A percentile compares a stretch with the other conserved stretches of the same genome.
Evolutionary conservation across 1,140 invertebrate species (phyloP).

Genomic region (Eumaeus atala): DNA sequence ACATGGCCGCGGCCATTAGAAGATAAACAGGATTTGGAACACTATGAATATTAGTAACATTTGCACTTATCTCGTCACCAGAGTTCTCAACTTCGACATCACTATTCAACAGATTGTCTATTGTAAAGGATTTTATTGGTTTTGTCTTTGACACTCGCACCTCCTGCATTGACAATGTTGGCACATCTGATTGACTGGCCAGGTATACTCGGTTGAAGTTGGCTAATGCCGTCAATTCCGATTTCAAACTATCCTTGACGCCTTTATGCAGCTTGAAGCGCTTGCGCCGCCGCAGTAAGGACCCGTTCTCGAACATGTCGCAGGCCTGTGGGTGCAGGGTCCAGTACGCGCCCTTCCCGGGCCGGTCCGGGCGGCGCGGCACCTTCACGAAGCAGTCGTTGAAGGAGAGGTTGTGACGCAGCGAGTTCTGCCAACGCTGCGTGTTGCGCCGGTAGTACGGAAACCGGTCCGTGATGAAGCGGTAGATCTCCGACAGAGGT

Average conservation of each 20-base stretch:
- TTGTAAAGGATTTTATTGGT: constrained; percentile 33
- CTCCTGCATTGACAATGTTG: not conserved
- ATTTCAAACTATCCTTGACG: constrained; percentile 75
- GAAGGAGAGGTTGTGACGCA: constrained; percentile 90
- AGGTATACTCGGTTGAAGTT: constrained; percentile 81
- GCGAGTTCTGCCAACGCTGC: constrained; percentile 90
- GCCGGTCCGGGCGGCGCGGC: constrained; percentile 86
- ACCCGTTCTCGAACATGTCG: constrained; percentile 95
- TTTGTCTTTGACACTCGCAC: constrained; percentile 1
- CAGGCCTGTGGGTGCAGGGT: constrained; percentile 87
- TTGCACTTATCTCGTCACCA: constrained; percentile 15
- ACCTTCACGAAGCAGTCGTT: constrained; percentile 96
- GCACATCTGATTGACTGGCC: constrained; percentile 59
- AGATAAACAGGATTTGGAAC: constrained; percentile 20
- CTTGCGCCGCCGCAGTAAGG: constrained; percentile 83
- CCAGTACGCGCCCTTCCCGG: constrained; percentile 93
- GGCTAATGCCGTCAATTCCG: constrained; percentile 80
- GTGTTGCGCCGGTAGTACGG: constrained; percentile 94
- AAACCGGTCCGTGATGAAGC: constrained; percentile 93
- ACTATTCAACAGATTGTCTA: constrained; percentile 39
- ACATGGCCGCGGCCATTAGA: constrained; percentile 28
- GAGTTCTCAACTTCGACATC: constrained; percentile 23
- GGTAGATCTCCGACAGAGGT: constrained; percentile 94
- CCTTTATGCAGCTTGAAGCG: constrained; percentile 76
- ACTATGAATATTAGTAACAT: constrained; percentile 13